Base-by-base conservation (phyloP, 2,888 invertebrate species). In the Drosophila quinaria region DNA sequence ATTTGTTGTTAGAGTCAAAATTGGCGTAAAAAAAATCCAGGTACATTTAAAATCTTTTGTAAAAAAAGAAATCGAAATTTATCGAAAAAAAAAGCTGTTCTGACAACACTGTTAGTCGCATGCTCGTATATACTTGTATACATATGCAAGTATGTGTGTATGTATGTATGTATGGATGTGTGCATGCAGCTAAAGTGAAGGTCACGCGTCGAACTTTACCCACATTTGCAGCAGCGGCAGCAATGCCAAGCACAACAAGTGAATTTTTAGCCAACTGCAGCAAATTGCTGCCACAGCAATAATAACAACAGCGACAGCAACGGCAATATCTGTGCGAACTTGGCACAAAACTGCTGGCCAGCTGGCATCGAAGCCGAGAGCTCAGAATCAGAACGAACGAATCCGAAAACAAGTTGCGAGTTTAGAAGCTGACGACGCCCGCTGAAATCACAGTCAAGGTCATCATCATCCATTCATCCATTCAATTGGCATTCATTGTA, bases 181-280 rank as follows among this genome's bases (percentile, higher is more conserved):
- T 64, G 9, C 78, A 65, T 77, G 80, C 65, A 58, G 74, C 74
- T 71, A 75, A 76, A 81, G 70, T 85, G 90, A 91, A 90, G 91
- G 90, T 80, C 78, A 80, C 62, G 62, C 79, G 58, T 81, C 88
- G 91, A 90, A 90, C 90, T 90, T 90, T 90, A 91, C 90, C 91
- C 86, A 90, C 85, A 80, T 91, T 90, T 76, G 66, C 66, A 60
- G 58, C 72, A 69, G 44, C 56, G 29, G 25, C 25, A 25, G 59
- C 65, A 51, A 81, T 84, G 79, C 70, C 81, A 68, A 71, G 62
- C 59, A 60, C 74, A 80, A 58, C 73, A 63, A 70, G 59, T 62
- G 55, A 54, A 74, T 79, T 79, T 78, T 79, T 74, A 74, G 75
- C 78, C 72, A 74, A 81, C 75, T 70, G 87, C 85, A 70, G 68